phyloP scores from a whole-genome alignment of 2,888 invertebrate species.

The Drosophila koepferae region DNA sequence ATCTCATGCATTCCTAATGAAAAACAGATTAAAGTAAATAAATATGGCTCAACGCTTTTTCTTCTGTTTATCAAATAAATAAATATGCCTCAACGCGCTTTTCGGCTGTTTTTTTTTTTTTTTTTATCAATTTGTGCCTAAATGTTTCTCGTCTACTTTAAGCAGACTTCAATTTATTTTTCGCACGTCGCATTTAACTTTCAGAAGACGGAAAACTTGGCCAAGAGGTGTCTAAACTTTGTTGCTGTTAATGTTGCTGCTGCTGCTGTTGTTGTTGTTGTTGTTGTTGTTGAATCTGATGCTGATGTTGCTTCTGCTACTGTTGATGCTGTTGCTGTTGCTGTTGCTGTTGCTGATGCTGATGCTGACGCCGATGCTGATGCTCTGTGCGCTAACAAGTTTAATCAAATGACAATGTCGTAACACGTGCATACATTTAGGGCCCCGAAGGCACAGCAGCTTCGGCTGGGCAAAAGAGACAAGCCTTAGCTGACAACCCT shows the following conservation, averaged over 20 bases:
- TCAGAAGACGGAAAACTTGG: slow-evolving; percentile 53
- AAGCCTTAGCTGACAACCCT: slow-evolving; percentile 33
- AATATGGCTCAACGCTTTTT: background rate
- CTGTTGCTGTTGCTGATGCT: slow-evolving; percentile 12
- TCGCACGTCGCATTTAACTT: slow-evolving; percentile 44
- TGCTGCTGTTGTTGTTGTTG: slow-evolving; percentile 1
- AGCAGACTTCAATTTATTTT: slow-evolving; percentile 26
- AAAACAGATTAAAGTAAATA: slow-evolving; percentile 6
- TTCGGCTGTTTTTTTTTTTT: background rate
- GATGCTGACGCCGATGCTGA: slow-evolving; percentile 11
- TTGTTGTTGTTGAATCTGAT: slow-evolving; percentile 5
- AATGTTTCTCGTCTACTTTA: slow-evolving; percentile 23
- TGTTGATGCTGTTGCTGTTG: background rate
- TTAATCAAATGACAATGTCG: slow-evolving; percentile 80
- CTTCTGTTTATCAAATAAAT: slow-evolving; percentile 8
- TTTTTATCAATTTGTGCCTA: slow-evolving; percentile 23
- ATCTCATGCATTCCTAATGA: background rate
- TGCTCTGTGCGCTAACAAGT: slow-evolving; percentile 71
- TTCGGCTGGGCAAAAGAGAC: slow-evolving; percentile 27
- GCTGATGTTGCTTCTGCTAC: slow-evolving; percentile 19
- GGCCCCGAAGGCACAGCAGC: slow-evolving; percentile 35
- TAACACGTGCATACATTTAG: slow-evolving; percentile 73
- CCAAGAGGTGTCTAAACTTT: slow-evolving; percentile 47
- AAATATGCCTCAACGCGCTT: background rate
- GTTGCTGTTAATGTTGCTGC: slow-evolving; percentile 16